Conservation (phyloP, 1,140 invertebrate species). For the Nymphalis io region DNA sequence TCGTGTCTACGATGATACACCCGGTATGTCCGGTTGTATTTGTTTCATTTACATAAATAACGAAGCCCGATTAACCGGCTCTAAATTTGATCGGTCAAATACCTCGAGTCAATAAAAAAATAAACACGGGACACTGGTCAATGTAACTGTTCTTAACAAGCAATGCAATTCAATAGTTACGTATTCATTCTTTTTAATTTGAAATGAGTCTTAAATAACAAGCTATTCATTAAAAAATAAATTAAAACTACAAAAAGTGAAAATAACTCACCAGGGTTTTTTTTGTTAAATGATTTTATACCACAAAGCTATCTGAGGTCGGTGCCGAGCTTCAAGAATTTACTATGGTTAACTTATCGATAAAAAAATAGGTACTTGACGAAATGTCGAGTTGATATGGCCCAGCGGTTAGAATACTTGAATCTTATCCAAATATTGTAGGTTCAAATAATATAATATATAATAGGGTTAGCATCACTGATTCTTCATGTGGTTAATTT, state of each 20-base stretch:
- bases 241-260: not conserved
- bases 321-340: too few relatives aligned
- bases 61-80: conserved; percentile 31
- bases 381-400: too few relatives aligned
- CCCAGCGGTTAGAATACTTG: too few relatives aligned
- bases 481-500: too few relatives aligned
- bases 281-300: too few relatives aligned
- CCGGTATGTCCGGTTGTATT: conserved; percentile 37
- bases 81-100: conserved; percentile 39
- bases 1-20: conserved; percentile 15
- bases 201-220: conserved; percentile 6
- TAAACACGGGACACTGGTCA: conserved; percentile 3
- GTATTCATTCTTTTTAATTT: conserved; percentile 4
- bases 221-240: not conserved
- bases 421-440: too few relatives aligned
- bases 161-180: conserved; percentile 20
- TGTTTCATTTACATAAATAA: conserved; percentile 36
- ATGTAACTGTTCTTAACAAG: conserved; percentile 24
- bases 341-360: too few relatives aligned
- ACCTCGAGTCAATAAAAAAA: conserved; percentile 31
- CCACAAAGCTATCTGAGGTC: too few relatives aligned
- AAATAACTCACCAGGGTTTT: too few relatives aligned
- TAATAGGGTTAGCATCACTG: too few relatives aligned
- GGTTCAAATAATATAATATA: too few relatives aligned
- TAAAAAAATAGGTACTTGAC: too few relatives aligned